A percentile compares a stretch with the other conserved stretches of the same genome.
phyloP scores from a whole-genome alignment of 2,113 vertebrate genomes.

The Eleginops maclovinus region DNA sequence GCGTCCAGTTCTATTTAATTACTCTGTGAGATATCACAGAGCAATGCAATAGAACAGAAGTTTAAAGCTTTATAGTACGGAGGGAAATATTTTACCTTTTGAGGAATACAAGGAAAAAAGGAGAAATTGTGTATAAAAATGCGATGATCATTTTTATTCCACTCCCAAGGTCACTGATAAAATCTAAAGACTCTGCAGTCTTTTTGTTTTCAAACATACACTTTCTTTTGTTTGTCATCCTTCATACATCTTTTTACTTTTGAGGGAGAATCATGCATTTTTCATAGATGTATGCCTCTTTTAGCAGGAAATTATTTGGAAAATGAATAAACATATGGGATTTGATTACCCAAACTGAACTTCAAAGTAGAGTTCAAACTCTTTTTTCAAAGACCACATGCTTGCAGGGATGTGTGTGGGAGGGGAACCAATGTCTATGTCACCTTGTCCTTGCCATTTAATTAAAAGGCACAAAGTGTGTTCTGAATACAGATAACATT shows the following conservation, averaged over 20 bases:
- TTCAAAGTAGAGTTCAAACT: conserved; percentile 7
- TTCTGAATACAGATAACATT: background rate
- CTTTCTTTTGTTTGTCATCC: conserved; percentile 3
- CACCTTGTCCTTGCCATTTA: conserved; percentile 17
- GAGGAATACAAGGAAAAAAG: background rate
- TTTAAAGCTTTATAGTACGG: background rate
- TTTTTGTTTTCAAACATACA: background rate
- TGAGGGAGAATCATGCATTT: conserved; percentile 45
- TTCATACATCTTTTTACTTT: conserved; percentile 1
- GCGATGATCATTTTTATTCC: background rate
- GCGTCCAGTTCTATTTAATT: background rate
- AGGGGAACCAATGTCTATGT: background rate
- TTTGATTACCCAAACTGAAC: conserved; percentile 36
- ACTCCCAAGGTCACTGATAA: conserved; percentile 22
- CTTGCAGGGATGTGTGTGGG: conserved; percentile 9
- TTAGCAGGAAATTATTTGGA: conserved; percentile 50
- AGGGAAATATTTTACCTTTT: background rate
- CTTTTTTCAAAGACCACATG: conserved; percentile 4
- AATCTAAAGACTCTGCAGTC: conserved; percentile 1
- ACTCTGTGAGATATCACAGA: background rate
- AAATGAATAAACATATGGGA: conserved; percentile 49
- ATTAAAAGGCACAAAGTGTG: background rate
- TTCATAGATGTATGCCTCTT: conserved; percentile 42
- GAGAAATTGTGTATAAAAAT: background rate
- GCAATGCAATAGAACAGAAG: background rate